These are phyloP conservation scores for Xyrauchen texanus DNA, from an alignment of 2,113 vertebrate genomes.

Conservation along the genomic window DNA sequence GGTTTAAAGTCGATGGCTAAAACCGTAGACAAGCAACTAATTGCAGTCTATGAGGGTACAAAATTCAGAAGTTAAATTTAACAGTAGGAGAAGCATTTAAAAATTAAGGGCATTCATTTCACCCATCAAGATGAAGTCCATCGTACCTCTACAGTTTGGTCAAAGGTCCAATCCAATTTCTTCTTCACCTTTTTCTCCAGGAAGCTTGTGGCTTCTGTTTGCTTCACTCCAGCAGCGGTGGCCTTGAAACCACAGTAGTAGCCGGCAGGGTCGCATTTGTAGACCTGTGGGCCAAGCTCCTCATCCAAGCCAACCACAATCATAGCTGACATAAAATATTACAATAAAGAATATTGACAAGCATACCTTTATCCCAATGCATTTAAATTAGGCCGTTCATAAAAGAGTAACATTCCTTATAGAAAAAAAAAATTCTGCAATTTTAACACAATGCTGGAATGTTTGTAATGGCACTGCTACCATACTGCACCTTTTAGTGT, in stretches of 20 bases:
- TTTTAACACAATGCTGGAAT: no score
- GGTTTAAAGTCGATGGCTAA: constrained; percentile 90
- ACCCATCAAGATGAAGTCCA: neutral
- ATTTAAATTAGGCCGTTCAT: neutral
- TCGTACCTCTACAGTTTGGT: constrained; percentile 92
- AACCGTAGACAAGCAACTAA: constrained; percentile 86
- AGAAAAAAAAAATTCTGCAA: no score
- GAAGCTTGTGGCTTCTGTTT: constrained; percentile 98
- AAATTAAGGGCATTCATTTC: neutral
- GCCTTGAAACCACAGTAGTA: constrained; percentile 99
- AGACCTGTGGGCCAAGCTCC: constrained; percentile 91
- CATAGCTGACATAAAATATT: constrained; percentile 80
- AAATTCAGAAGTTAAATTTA: neutral
- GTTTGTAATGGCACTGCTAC: neutral
- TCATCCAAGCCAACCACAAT: constrained; percentile 95
- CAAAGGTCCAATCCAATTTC: constrained; percentile 97
- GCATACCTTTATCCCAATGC: neutral
- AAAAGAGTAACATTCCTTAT: no score
- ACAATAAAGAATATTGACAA: neutral
- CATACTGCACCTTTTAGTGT: no score
- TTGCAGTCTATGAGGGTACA: constrained; percentile 74
- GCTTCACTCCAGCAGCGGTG: constrained; percentile 95
- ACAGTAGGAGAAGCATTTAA: neutral
- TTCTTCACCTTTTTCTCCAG: constrained; percentile 99
- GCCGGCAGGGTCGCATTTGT: constrained; percentile 97